phyloP scores from a whole-genome alignment of 2,797 vertebrate species.

The Pitangus sulphuratus region DNA sequence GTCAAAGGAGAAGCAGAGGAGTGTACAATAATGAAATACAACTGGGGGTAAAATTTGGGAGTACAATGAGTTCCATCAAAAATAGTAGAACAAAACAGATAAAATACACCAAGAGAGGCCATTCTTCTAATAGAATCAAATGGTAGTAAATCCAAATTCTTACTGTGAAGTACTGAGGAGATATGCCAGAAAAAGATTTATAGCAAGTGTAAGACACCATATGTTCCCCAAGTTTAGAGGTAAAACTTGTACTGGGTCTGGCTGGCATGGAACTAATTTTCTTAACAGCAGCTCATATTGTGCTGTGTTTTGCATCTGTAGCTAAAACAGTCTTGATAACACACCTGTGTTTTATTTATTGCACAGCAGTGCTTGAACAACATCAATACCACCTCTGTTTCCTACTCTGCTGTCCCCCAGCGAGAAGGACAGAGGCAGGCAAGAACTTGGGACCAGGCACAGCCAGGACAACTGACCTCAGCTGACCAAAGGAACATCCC shows the following conservation, averaged over 20 bases:
- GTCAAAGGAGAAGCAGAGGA: not conserved
- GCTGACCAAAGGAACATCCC: not conserved
- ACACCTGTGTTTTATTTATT: accelerated
- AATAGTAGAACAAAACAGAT: not conserved
- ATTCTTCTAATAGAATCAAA: not conserved
- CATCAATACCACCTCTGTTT: not conserved
- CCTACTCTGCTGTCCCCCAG: not conserved
- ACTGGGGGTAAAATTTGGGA: not conserved
- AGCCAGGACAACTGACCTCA: not conserved
- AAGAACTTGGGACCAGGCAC: not conserved
- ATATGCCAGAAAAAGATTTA: not conserved
- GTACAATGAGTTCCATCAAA: not conserved
- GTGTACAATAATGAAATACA: not conserved
- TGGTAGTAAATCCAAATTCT: not conserved
- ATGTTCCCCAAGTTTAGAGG: not conserved
- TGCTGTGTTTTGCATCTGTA: not conserved
- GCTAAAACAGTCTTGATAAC: not conserved
- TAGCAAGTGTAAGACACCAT: not conserved
- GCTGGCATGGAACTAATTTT: not conserved
- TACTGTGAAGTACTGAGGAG: not conserved
- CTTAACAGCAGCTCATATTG: not conserved
- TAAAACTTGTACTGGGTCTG: not conserved
- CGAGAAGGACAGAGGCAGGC: accelerated
- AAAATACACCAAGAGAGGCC: not conserved
- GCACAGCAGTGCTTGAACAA: not conserved